Evolutionary conservation across 2,113 vertebrate genomes (phyloP).

Genomic region (Corvus cornix): DNA sequence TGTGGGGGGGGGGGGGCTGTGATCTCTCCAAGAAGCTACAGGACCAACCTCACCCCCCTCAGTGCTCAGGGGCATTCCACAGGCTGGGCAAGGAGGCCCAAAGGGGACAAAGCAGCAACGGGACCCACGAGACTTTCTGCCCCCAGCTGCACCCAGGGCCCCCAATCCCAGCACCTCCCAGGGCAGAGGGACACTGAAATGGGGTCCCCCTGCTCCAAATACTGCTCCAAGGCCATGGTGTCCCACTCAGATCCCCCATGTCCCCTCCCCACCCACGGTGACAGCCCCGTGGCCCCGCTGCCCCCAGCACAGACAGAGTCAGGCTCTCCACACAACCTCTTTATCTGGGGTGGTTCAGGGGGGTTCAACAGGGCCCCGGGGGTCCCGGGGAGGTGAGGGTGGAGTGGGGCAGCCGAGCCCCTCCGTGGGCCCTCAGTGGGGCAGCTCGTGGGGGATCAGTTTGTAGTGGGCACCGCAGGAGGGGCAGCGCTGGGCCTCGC

Average conservation of each 20-base stretch:
- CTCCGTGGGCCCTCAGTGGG: constrained; percentile 15
- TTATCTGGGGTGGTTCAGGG: background rate
- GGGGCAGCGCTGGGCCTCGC: constrained; percentile 85
- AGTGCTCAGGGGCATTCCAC: background rate
- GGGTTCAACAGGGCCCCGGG: background rate
- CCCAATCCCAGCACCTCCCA: background rate
- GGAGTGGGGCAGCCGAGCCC: background rate
- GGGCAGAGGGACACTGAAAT: background rate
- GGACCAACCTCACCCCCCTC: too few relatives aligned
- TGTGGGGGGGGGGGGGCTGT: background rate
- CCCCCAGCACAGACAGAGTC: background rate
- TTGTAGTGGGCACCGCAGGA: constrained; percentile 87
- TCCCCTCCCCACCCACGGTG: fast-evolving
- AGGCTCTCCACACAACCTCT: background rate
- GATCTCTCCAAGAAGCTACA: too few relatives aligned
- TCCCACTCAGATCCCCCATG: fast-evolving
- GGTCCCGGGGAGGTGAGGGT: background rate
- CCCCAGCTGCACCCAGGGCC: background rate
- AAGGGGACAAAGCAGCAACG: too few relatives aligned
- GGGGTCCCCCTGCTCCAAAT: background rate
- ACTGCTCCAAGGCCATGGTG: too few relatives aligned
- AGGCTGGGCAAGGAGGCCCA: background rate
- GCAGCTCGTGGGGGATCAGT: constrained; percentile 77
- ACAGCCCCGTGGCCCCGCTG: background rate
- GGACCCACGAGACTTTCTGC: fast-evolving